These are phyloP conservation scores for Catharus fuscescens DNA, from an alignment of 2,113 vertebrate species.

Conservation along the genomic window DNA sequence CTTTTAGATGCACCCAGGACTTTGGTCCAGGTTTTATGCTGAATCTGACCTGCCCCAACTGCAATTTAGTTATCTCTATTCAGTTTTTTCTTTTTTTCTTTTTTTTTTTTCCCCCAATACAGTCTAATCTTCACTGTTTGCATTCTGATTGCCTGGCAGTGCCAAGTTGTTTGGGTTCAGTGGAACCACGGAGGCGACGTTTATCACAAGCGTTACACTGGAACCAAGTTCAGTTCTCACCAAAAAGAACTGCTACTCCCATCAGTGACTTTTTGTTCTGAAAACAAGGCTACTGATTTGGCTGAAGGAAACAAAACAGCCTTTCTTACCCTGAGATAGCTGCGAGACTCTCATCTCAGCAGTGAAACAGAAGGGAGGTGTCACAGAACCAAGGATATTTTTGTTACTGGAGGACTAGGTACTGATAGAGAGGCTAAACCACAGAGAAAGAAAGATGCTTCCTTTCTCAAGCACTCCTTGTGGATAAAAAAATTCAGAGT, in stretches of 20 bases:
- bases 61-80: slow-evolving; percentile 54
- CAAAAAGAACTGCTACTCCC: slow-evolving; percentile 55
- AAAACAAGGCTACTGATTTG: slow-evolving; percentile 79
- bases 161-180: slow-evolving; percentile 73
- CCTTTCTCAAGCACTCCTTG: neutral
- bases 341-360: slow-evolving; percentile 13
- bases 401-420: neutral
- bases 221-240: slow-evolving; percentile 71
- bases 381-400: slow-evolving; percentile 30
- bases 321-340: slow-evolving; percentile 36
- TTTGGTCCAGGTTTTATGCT: slow-evolving; percentile 19
- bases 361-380: neutral
- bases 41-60: slow-evolving; percentile 58
- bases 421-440: neutral
- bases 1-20: slow-evolving; percentile 52
- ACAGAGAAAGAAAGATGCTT: neutral
- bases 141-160: slow-evolving; percentile 66
- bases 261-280: slow-evolving; percentile 72
- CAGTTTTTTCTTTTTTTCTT: neutral
- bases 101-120: fast-evolving
- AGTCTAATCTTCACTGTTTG: slow-evolving; percentile 22
- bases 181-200: slow-evolving; percentile 66
- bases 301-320: slow-evolving; percentile 62
- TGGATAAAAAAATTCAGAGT: neutral
- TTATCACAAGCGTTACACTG: slow-evolving; percentile 67